Base-by-base conservation (phyloP, 2,888 invertebrate species). In the Drosophila barbarae region DNA sequence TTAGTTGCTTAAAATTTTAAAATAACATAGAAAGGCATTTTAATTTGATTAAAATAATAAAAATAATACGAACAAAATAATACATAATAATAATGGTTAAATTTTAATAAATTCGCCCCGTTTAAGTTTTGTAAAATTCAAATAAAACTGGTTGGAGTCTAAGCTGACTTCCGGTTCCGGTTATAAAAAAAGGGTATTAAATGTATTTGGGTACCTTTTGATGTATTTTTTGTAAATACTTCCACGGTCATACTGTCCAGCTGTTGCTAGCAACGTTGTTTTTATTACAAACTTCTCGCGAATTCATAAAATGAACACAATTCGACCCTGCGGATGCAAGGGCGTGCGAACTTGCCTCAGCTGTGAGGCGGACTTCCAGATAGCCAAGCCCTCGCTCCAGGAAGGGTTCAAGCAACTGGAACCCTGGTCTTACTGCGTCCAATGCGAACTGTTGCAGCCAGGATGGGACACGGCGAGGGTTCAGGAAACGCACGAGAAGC, bases 311-410 rank as follows among this genome's bases (percentile, higher is more conserved):
- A 88, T 89, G 89, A 89, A 89, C 42, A 87, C 87, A 4, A 63
- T 85, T 36, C 74, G 95, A 41, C 92, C 93, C 1, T 98, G 98
- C 90, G 98, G 97, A 39, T 98, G 98, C 87, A 98, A 98, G 66
- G 88, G 98, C 3, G 94, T 95, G 73, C 91, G 98, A 76, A 95
- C 96, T 2, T 98, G 98, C 88, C 91, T 96, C 23, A 89, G 95
- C 63, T 98, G 98, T 89, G 96, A 97, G 90, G 90, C 92, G 42
- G 91, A 93, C 72, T 93, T 89, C 73, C 90, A 91, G 13, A 91
- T 92, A 71, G 82, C 74, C 9, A 91, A 90, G 84, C 89, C 88
- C 5, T 84, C 90, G 53, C 72, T 88, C 9, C 56, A 73, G 9
- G 65, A 76, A 5, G 71, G 81, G 50, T 91, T 69, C 0, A 88